Percentiles rank a stretch among this genome's conserved stretches.
phyloP scores from a whole-genome alignment of 2,113 vertebrate species.

The Amphilophus citrinellus region DNA sequence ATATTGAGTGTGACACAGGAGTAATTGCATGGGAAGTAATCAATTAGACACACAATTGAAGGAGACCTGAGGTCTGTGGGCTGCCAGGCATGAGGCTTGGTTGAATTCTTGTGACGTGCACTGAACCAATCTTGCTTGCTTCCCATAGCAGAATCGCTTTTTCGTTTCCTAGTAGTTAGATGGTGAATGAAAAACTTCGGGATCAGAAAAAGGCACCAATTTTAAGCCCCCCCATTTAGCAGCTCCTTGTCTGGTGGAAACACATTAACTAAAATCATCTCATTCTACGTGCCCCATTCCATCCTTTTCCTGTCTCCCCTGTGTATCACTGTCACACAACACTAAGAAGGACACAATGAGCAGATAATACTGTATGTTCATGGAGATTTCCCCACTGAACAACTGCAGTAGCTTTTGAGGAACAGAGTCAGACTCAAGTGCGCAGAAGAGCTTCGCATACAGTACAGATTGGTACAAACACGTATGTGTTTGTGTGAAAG shows the following conservation, averaged over 20 bases:
- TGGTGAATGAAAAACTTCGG: constrained; percentile 24
- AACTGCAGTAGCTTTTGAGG: constrained; percentile 33
- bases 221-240: constrained; percentile 30
- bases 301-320: constrained; percentile 15
- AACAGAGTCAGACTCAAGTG: constrained; percentile 33
- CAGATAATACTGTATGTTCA: constrained; percentile 14
- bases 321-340: constrained; percentile 33
- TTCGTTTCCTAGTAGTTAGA: constrained; percentile 48
- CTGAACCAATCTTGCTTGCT: constrained; percentile 67
- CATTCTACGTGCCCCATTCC: constrained; percentile 49
- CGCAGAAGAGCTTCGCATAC: neutral
- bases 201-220: constrained; percentile 47
- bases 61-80: constrained; percentile 79
- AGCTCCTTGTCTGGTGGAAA: constrained; percentile 34
- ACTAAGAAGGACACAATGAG: constrained; percentile 35
- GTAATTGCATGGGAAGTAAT: constrained; percentile 86
- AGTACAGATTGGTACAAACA: constrained; percentile 30
- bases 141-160: constrained; percentile 55
- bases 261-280: constrained; percentile 30
- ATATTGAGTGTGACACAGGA: constrained; percentile 84
- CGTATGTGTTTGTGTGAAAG: constrained; percentile 39
- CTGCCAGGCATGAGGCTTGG: constrained; percentile 71
- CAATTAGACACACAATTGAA: constrained; percentile 85
- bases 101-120: constrained; percentile 72
- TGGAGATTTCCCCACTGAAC: constrained; percentile 45